A percentile compares a stretch with the other conserved stretches of the same genome.
Evolutionary conservation across 2,113 vertebrate species (phyloP).

Genomic region (Melanotaenia duboulayi): DNA sequence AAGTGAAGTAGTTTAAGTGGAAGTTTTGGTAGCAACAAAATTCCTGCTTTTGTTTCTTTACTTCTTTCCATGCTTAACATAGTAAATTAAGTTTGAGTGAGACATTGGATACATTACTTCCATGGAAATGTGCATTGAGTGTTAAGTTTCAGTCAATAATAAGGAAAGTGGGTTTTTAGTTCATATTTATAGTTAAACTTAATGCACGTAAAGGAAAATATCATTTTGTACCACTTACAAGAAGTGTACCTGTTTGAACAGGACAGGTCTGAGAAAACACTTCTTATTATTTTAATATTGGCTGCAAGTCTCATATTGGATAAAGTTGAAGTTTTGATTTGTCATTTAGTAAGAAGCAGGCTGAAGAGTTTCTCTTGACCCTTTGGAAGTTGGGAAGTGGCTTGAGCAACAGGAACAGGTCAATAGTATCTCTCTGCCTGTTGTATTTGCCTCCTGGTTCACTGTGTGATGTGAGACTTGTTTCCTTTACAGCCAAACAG

Average conservation of each 20-base stretch:
- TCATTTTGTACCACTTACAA: constrained; percentile 8
- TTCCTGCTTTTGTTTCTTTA: constrained; percentile 5
- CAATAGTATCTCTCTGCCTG: constrained; percentile 22
- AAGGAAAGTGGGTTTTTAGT: background rate
- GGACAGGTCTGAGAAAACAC: background rate
- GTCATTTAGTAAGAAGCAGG: background rate
- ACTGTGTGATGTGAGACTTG: constrained; percentile 95
- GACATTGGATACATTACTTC: background rate
- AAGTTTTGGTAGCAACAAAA: constrained; percentile 3
- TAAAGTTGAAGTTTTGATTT: background rate
- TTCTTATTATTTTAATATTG: background rate
- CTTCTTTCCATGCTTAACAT: constrained; percentile 14
- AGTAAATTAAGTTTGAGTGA: constrained; percentile 15
- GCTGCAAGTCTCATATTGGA: background rate
- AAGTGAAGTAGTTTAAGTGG: constrained; percentile 14
- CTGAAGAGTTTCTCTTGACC: constrained; percentile 22
- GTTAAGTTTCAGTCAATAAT: constrained; percentile 1
- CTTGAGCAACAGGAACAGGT: background rate
- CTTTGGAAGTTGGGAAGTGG: background rate
- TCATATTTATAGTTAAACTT: background rate
- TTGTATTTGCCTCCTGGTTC: constrained; percentile 79
- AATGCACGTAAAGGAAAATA: constrained; percentile 9
- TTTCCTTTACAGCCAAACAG: constrained; percentile 99
- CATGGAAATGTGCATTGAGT: constrained; percentile 5
- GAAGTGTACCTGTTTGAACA: constrained; percentile 7